Base-by-base conservation (phyloP, 2,113 vertebrate species). In the Fukomys damarensis region DNA sequence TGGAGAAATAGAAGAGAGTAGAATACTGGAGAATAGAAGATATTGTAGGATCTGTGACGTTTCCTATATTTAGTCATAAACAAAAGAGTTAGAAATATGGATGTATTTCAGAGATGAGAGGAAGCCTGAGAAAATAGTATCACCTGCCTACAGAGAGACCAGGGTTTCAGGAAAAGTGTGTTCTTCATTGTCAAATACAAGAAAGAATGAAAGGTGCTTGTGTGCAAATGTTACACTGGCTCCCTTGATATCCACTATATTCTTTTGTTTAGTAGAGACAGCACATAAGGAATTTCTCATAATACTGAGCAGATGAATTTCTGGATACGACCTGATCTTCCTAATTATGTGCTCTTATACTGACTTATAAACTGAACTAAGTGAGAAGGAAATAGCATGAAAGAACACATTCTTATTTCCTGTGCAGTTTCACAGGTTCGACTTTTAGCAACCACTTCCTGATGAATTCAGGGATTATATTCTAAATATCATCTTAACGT, bases 301-400 rank as follows among this genome's bases (percentile, higher is more conserved):
- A 56, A 82, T 92, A 41, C 11, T 52, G 54, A 38, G 46, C 13
- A 88, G 38, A 83, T 35, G 74, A 2, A 13, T 61, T 84, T 93
- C 10, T 46, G 61, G 61, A 89, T 91, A 24, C 49, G 52, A 84
- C 43, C 22, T 68, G 63, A 92, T 80, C 93, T 85, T 95, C 70
- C 19, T 68, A 76, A 46, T 46, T 52, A 41, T 19, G 41, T 89
- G 20, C 32, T 63, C 19, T 88, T 16, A 32, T n/a, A 68, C 6
- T 58, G 17, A 66, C 43, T 66, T 97, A 90, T 76, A 81, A 86
- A 59, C 58, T 76, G n/a, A 66, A 13, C 30, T 63, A 28, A 54
- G 38, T 68, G 52, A 30, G 68, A 63, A 49, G 70, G 35, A 72
- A 16, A 7, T 20, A 4, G 14, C 17, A 68, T 46, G 14, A 35